Conservation (phyloP, 2,888 invertebrate species). For the Ornithoptera alexandrae region DNA sequence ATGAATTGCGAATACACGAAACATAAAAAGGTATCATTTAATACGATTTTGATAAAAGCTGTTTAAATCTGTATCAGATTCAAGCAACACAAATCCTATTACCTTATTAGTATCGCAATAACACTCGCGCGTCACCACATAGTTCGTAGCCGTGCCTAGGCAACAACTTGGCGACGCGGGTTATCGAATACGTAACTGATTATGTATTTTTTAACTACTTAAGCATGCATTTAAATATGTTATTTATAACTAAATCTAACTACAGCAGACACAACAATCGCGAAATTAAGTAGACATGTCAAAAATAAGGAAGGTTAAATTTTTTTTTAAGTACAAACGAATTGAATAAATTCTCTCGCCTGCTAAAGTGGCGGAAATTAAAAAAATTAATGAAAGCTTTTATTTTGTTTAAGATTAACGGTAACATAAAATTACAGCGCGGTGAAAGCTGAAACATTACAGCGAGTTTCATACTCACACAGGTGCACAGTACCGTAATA, state of each 20-base stretch:
- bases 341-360: neutral
- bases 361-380: neutral
- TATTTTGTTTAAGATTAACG: slow-evolving; percentile 16
- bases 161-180: slow-evolving; percentile 4
- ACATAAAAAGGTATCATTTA: slow-evolving; percentile 28
- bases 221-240: slow-evolving; percentile 2
- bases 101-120: slow-evolving; percentile 13
- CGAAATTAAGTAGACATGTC: neutral
- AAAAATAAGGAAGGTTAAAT: neutral
- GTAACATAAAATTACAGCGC: slow-evolving; percentile 14
- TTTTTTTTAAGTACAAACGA: neutral
- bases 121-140: slow-evolving; percentile 7
- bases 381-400: neutral
- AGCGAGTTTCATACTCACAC: slow-evolving; percentile 17
- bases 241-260: neutral
- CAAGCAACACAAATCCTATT: slow-evolving; percentile 25
- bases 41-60: slow-evolving; percentile 28
- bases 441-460: slow-evolving; percentile 26
- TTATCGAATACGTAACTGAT: slow-evolving; percentile 20
- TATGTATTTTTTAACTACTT: slow-evolving; percentile 5
- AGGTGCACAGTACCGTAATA: slow-evolving; percentile 8
- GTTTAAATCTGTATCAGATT: slow-evolving; percentile 27
- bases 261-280: neutral
- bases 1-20: slow-evolving; percentile 7
- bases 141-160: neutral